These are phyloP conservation scores for Trichogramma pretiosum DNA, from an alignment of 1,140 invertebrate species.

Conservation along the genomic window DNA sequence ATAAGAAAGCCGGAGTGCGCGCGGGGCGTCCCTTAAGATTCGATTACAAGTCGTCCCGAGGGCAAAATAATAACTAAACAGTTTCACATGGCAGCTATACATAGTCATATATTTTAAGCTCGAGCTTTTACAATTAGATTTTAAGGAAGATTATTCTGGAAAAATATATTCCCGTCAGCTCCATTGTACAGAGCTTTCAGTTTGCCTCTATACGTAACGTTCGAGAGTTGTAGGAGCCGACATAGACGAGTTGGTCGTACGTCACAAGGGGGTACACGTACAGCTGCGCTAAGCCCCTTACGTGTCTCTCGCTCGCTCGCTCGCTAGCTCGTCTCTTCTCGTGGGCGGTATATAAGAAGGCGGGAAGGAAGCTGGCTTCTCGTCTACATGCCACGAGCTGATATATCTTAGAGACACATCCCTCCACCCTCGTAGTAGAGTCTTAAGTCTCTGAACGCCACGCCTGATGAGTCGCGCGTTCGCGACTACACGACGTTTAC, in stretches of 20 bases:
- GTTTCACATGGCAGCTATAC: too few relatives aligned
- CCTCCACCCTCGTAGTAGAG: slow-evolving; percentile 17
- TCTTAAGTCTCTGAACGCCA: slow-evolving; percentile 36
- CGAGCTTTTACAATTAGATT: too few relatives aligned
- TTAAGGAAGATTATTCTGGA: too few relatives aligned
- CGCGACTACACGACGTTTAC: slow-evolving; percentile 36
- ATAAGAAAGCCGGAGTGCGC: neutral
- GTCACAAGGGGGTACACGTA: too few relatives aligned
- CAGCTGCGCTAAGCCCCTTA: too few relatives aligned
- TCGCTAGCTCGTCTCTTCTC: too few relatives aligned
- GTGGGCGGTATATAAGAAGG: slow-evolving; percentile 23
- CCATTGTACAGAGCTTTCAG: neutral
- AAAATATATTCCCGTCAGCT: too few relatives aligned
- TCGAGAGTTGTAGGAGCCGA: neutral
- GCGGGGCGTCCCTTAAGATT: too few relatives aligned
- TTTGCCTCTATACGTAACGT: slow-evolving; percentile 3
- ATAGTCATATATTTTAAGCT: too few relatives aligned
- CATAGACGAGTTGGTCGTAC: too few relatives aligned
- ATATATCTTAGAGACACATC: slow-evolving; percentile 20
- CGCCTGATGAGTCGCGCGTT: slow-evolving; percentile 25
- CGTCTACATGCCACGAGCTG: too few relatives aligned
- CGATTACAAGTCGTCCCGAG: slow-evolving; percentile 8
- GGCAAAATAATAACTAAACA: slow-evolving; percentile 12
- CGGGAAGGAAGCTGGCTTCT: slow-evolving; percentile 20
- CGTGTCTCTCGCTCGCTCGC: too few relatives aligned